Conservation (phyloP, 92 coral and sea anemone species). For the Metridium senile region DNA sequence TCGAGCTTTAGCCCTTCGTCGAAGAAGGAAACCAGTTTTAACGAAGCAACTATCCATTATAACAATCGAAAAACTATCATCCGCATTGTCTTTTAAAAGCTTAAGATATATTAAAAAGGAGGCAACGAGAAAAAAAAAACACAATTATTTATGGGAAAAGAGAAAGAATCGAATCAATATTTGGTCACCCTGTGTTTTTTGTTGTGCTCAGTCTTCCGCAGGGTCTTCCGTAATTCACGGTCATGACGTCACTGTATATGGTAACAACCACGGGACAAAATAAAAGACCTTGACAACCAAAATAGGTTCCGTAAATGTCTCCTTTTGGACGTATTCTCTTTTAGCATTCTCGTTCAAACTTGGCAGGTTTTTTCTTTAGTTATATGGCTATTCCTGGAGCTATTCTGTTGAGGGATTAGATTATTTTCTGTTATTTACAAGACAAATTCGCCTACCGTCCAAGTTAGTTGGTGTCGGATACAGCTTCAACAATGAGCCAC, state of each 20-base stretch:
- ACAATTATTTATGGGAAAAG: too few species aligned
- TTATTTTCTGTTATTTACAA: background rate
- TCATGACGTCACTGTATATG: slow-evolving; percentile 38
- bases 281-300: slow-evolving; percentile 33
- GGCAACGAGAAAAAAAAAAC: too few species aligned
- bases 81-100: too few species aligned
- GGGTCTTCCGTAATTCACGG: too few species aligned
- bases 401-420: background rate
- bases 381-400: background rate
- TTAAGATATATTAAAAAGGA: too few species aligned
- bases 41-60: too few species aligned
- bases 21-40: too few species aligned
- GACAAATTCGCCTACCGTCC: background rate
- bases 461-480: background rate
- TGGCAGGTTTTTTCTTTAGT: background rate
- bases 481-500: slow-evolving; percentile 57
- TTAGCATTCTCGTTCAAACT: background rate
- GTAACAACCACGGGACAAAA: slow-evolving; percentile 23
- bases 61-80: too few species aligned
- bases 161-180: too few species aligned
- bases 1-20: too few species aligned
- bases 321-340: background rate
- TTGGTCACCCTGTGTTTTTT: background rate
- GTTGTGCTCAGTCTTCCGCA: slow-evolving; percentile 10
- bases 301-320: slow-evolving; percentile 2